Evolutionary conservation across 1,140 invertebrate genomes (phyloP).

Genomic region (Euschistus heros): DNA sequence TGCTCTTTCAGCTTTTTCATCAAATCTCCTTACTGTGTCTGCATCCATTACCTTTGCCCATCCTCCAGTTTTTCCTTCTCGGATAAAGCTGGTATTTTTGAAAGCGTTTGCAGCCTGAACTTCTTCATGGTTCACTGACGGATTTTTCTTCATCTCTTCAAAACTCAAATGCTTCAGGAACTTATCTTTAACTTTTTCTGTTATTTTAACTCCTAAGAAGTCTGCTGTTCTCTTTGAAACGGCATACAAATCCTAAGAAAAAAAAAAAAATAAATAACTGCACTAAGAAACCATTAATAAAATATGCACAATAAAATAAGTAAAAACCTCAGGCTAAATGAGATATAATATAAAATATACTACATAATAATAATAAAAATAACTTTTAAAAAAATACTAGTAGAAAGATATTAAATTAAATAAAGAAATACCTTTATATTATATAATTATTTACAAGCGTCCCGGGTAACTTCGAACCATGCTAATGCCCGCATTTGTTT

Average conservation of each 20-base stretch:
- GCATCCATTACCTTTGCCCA: conserved; percentile 38
- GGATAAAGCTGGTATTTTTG: conserved; percentile 44
- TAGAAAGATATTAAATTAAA: too few species aligned
- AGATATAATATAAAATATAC: neutral
- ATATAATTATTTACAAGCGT: too few species aligned
- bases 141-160: conserved; percentile 43
- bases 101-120: conserved; percentile 34
- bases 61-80: conserved; percentile 39
- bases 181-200: conserved; percentile 49
- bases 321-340: neutral
- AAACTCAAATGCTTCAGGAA: conserved; percentile 67
- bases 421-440: too few species aligned
- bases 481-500: too few species aligned
- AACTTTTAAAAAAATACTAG: too few species aligned
- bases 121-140: conserved; percentile 30
- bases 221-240: conserved; percentile 54
- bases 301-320: neutral
- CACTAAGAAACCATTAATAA: neutral
- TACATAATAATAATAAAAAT: too few species aligned
- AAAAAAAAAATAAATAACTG: conserved; percentile 13
- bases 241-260: conserved; percentile 42
- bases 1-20: conserved; percentile 44
- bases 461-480: too few species aligned
- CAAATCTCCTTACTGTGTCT: conserved; percentile 42
- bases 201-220: conserved; percentile 58